Percentiles rank a stretch among this genome's conserved stretches.
phyloP scores from a whole-genome alignment of 1,140 invertebrate genomes.

The Drosophila prosaltans region DNA sequence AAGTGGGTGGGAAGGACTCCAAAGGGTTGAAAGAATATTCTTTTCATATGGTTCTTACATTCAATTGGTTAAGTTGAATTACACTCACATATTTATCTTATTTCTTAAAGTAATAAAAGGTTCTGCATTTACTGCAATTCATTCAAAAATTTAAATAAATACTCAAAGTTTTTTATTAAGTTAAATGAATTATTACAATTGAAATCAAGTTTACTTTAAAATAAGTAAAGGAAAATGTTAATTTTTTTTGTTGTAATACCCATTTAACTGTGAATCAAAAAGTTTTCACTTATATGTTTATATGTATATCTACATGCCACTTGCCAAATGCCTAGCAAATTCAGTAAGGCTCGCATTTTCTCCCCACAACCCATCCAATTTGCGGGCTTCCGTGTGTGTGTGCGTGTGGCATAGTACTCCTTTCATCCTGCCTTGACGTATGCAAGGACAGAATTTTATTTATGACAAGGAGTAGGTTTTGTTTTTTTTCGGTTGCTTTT shows the following conservation, averaged over 20 bases:
- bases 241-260: neutral
- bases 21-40: neutral
- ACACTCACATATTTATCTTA: neutral
- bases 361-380: neutral
- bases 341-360: neutral
- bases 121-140: too few relatives aligned
- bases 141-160: too few relatives aligned
- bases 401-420: too few relatives aligned
- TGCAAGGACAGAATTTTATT: slow-evolving; percentile 24
- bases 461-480: slow-evolving; percentile 23
- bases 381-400: neutral
- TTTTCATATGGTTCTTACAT: neutral
- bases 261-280: slow-evolving; percentile 15
- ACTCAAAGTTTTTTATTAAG: too few relatives aligned
- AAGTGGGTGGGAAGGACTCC: neutral
- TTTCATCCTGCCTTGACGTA: neutral
- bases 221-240: too few relatives aligned
- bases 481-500: neutral
- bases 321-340: slow-evolving; percentile 4
- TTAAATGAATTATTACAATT: too few relatives aligned
- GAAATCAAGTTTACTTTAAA: too few relatives aligned
- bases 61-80: neutral
- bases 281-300: neutral
- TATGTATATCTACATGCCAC: neutral
- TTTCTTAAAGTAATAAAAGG: neutral